Conservation (phyloP, 1,140 invertebrate species). For the Arctopsyche grandis region DNA sequence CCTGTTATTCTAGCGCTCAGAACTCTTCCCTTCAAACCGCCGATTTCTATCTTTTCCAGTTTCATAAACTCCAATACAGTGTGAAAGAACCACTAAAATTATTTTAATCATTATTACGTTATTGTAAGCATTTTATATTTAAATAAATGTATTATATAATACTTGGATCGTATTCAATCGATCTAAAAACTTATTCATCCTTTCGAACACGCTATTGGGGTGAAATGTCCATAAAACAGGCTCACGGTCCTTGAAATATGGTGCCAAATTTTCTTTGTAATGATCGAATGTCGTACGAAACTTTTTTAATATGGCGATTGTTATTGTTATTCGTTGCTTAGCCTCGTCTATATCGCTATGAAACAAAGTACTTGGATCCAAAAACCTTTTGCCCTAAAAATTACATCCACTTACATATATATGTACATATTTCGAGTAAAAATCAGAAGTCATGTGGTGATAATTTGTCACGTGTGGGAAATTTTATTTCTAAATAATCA, state of each 20-base stretch:
- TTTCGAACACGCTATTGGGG: conserved; percentile 84
- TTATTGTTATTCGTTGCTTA: conserved; percentile 78
- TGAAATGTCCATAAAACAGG: conserved; percentile 88
- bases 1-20: conserved; percentile 80
- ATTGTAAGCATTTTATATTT: conserved; percentile 1
- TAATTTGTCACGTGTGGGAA: too few relatives aligned
- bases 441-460: conserved; percentile 6
- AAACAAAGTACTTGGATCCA: conserved; percentile 90
- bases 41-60: conserved; percentile 94
- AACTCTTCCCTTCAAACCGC: conserved; percentile 87
- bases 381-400: conserved; percentile 79
- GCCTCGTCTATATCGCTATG: conserved; percentile 92
- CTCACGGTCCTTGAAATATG: conserved; percentile 71
- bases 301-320: conserved; percentile 74
- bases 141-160: too few relatives aligned
- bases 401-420: conserved; percentile 38
- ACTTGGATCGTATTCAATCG: conserved; percentile 84
- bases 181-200: conserved; percentile 86
- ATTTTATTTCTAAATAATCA: too few relatives aligned
- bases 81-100: conserved; percentile 82
- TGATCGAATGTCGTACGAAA: conserved; percentile 73
- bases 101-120: background rate
- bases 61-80: conserved; percentile 94
- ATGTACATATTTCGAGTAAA: too few relatives aligned
- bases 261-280: conserved; percentile 76